Base-by-base conservation (phyloP, 2,888 invertebrate species). In the Folsomia candida region DNA sequence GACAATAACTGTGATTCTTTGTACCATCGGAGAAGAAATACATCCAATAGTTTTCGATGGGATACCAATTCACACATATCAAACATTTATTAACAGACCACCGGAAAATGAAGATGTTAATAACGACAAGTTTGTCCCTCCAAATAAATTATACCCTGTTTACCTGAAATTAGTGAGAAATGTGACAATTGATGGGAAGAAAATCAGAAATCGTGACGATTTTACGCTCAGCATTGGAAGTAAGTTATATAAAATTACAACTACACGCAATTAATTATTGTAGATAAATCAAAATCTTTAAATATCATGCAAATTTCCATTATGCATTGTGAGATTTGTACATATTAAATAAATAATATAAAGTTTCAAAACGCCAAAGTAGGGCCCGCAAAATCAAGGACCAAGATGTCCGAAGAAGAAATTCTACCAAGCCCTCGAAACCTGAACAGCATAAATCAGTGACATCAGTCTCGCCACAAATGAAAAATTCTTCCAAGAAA, bases 211-310 rank as follows among this genome's bases (percentile, higher is more conserved):
- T 20, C 22, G 59, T 22, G 59, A 65, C 22, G 20, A 65, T 27
- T 27, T 65, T 6, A 51, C 18, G n/a, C 25, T 65, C n/a, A 65
- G 51, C 25, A 54, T 65, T 26, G 65, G 65, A 28, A 65, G 65
- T 65, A 65, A 65, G 65, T 65, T 3, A 25, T n/a, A 18, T 20
- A 57, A 11, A 57, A 18, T 11, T 57, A 6, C 57, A 57, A 47
- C 9, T n/a, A n/a, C n/a, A n/a, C n/a, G n/a, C n/a, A n/a, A n/a
- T n/a, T n/a, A n/a, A n/a, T n/a, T n/a, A n/a, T n/a, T n/a, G n/a
- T n/a, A n/a, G n/a, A n/a, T n/a, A n/a, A n/a, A n/a, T n/a, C n/a
- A n/a, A n/a, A n/a, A n/a, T n/a, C n/a, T n/a, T n/a, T n/a, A n/a
- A n/a, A n/a, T n/a, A n/a, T n/a, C n/a, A n/a, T n/a, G n/a, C n/a